Conservation (phyloP, 2,113 vertebrate species). For the Barbus barbus region DNA sequence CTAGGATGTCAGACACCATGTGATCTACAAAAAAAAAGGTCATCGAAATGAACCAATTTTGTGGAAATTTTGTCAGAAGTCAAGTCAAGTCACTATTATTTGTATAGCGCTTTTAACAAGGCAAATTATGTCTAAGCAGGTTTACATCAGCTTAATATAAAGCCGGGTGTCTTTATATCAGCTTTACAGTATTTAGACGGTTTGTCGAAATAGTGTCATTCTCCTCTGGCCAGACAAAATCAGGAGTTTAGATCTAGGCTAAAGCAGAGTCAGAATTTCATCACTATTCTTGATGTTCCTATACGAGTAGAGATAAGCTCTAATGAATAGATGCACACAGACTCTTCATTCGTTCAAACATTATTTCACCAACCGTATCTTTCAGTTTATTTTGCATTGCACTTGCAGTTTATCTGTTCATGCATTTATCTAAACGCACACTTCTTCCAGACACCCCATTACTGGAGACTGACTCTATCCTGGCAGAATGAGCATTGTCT, state of each 20-base stretch:
- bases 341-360: neutral
- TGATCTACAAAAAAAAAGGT: neutral
- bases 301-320: neutral
- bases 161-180: no score
- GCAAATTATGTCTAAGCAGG: no score
- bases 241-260: no score
- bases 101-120: no score
- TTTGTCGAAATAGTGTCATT: no score
- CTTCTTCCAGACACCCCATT: constrained; percentile 5
- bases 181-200: no score
- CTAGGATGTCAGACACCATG: neutral
- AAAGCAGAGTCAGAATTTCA: neutral
- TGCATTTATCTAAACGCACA: constrained; percentile 4
- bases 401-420: neutral
- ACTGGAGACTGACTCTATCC: neutral
- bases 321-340: neutral
- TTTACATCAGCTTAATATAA: no score
- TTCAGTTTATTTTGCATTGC: neutral
- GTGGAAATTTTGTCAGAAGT: no score
- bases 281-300: neutral
- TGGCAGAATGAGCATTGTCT: neutral
- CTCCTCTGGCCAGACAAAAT: no score
- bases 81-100: no score
- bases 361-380: neutral
- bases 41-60: neutral